Evolutionary conservation across 2,888 invertebrate genomes (phyloP).

Genomic region (Ditula angustiorana): DNA sequence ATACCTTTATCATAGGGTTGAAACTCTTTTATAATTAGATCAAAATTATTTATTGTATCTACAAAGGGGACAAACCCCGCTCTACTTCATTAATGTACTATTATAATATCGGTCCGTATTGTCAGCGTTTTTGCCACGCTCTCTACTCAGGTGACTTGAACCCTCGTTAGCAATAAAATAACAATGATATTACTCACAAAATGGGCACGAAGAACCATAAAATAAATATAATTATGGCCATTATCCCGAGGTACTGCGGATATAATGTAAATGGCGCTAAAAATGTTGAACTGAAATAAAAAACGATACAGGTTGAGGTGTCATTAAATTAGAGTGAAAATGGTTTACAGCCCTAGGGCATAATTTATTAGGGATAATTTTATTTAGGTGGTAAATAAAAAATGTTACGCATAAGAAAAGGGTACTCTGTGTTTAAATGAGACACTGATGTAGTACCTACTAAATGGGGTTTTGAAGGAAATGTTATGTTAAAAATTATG

Average conservation of each 20-base stretch:
- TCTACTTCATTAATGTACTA: not conserved
- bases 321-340: constrained; percentile 35
- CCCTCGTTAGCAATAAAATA: constrained; percentile 41
- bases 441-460: no score
- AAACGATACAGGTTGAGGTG: constrained; percentile 37
- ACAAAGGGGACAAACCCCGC: no score
- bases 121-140: constrained; percentile 21
- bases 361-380: constrained; percentile 26
- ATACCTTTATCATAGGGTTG: no score
- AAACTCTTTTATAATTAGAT: no score
- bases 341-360: constrained; percentile 18
- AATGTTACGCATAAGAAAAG: not conserved
- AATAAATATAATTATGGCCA: constrained; percentile 86
- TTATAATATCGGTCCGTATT: constrained; percentile 1
- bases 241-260: constrained; percentile 88
- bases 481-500: no score
- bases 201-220: constrained; percentile 87
- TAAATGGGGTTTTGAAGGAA: no score
- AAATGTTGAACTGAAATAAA: constrained; percentile 80
- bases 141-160: constrained; percentile 31
- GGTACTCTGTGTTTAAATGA: not conserved
- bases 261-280: constrained; percentile 86
- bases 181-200: constrained; percentile 80
- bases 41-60: no score
- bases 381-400: not conserved